Base-by-base conservation (phyloP, 2,888 invertebrate species). In the Rhodophaea formosa region DNA sequence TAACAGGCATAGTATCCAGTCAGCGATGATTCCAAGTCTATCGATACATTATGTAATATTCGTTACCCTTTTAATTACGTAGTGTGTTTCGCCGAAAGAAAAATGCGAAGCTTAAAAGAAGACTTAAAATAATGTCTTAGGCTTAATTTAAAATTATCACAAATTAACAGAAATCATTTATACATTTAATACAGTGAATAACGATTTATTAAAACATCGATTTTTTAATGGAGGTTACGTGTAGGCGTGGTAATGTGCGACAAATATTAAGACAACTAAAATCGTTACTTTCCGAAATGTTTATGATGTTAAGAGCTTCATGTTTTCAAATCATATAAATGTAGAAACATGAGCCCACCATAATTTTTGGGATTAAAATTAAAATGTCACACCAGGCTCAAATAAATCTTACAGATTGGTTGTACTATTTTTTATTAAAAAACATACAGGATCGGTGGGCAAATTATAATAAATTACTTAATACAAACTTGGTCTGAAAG, bases 381-480 rank as follows among this genome's bases (percentile, higher is more conserved):
- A 51, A 15, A 32, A 0, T 35, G 16, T 46, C 8, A 29, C 8
- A 23, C 23, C n/a, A 30, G n/a, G 30, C 7, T 14, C 30, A 23
- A 53, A 43, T 29, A 17, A n/a, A 42, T 43, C 30, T 17, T n/a
- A 46, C 12, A 35, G 32, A 7, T 51, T 57, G 61, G 60, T 70
- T 72, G 70, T 73, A 76, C 69, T 71, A 74, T 71, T 69, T 66
- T 64, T 66, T 69, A 68, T 66, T 61, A 63, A 69, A 69, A 69
- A 67, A 73, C 59, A 58, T 65, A 66, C 59, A 58, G 66, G 60
- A 69, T 84, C 86, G 85, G 86, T 85, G 85, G 85, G 85, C 63
- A 70, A 70, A 64, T 35, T 70, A 69, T 63, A 67, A 70, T 70
- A 74, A 73, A 73, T 75, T 72, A 71, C 69, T 72, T 74, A 70